Conservation (phyloP, 2,113 vertebrate species). For the Cinclus cinclus region DNA sequence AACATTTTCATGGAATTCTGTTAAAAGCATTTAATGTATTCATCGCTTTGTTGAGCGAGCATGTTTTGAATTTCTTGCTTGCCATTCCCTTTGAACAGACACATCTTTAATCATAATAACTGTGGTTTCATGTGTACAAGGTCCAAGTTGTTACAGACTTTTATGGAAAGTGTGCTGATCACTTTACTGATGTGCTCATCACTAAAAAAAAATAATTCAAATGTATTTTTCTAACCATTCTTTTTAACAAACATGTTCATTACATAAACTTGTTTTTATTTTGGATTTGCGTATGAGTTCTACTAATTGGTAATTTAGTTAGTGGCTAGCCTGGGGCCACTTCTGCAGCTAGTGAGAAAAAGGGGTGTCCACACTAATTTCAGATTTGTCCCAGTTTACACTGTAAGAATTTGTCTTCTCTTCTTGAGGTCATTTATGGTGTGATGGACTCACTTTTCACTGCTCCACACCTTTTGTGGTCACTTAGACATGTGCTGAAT, state of each 20-base stretch:
- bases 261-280: neutral
- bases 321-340: neutral
- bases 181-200: neutral
- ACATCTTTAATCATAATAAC: neutral
- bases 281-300: neutral
- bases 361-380: neutral
- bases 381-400: neutral
- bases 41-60: neutral
- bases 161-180: neutral
- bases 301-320: neutral
- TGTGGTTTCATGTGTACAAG: neutral
- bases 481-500: neutral
- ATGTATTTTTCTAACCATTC: neutral
- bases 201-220: neutral
- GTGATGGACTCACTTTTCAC: neutral
- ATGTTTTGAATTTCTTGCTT: neutral
- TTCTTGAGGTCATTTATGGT: neutral
- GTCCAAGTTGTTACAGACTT: neutral
- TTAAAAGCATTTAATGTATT: accelerated
- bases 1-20: neutral
- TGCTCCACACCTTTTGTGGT: neutral
- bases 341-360: neutral
- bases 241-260: neutral
- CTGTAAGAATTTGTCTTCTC: neutral
- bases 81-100: neutral